phyloP scores from a whole-genome alignment of 2,797 vertebrate genomes.

The Oceanodroma leucorhoa region DNA sequence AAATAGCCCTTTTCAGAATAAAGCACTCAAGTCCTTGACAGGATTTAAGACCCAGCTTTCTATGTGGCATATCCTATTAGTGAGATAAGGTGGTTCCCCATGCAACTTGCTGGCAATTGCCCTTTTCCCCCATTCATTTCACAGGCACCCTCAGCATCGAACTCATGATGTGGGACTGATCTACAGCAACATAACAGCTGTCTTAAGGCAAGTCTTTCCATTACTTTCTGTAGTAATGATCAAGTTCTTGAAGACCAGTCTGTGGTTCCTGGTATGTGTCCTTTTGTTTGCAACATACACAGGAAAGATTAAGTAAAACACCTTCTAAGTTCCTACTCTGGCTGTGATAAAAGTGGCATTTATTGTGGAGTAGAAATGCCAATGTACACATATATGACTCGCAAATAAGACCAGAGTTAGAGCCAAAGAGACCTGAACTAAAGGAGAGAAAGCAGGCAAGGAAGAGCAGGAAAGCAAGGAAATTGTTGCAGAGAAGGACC shows the following conservation, averaged over 20 bases:
- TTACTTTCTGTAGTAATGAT: background rate
- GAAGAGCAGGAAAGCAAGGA: background rate
- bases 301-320: background rate
- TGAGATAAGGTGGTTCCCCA: background rate
- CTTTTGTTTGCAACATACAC: background rate
- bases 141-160: background rate
- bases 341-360: background rate
- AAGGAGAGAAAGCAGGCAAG: background rate
- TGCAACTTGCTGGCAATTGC: background rate
- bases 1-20: background rate
- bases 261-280: background rate
- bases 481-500: background rate
- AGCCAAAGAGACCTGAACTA: background rate
- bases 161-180: background rate
- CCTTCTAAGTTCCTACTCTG: background rate
- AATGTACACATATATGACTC: background rate
- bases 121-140: background rate
- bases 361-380: background rate
- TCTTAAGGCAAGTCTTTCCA: background rate
- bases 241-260: background rate
- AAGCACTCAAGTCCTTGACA: background rate
- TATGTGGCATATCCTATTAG: background rate
- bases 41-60: background rate
- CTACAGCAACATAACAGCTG: background rate
- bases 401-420: background rate